Base-by-base conservation (phyloP, 2,888 invertebrate species). In the Muschampia plurimacula region DNA sequence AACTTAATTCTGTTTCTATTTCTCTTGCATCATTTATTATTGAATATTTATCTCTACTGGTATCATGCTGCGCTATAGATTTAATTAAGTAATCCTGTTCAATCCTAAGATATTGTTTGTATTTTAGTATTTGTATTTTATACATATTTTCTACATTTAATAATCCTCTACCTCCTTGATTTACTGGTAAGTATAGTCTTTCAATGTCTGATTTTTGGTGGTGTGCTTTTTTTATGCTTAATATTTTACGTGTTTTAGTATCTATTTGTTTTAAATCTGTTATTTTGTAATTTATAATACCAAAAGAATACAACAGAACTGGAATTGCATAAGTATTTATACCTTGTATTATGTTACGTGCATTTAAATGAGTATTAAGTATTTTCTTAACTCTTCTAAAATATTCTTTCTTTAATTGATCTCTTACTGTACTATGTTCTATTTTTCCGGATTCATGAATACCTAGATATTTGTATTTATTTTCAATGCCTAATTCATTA, bases 391-490 rank as follows among this genome's bases (percentile, higher is more conserved):
- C n/a, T 46, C 75, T 66, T 39, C n/a, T 71, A 13, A 74, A 73
- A 63, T 72, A 71, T 69, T 75, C 73, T 62, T 74, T 74, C 2
- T 9, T n/a, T 59, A 66, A 4, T 22, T 75, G 73, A 28, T 76
- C 36, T 65, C 67, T 73, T 41, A 73, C 15, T 64, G 64, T 64
- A 10, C 39, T 65, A 65, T 77, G 77, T 12, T 75, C 68, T 68
- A 73, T 74, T 72, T 72, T 75, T 12, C 75, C 67, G 6, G 67
- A 59, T 52, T 77, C 71, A 62, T 74, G 39, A n/a, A 74, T 62
- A n/a, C 75, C 77, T 77, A 77, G 72, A 59, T 76, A 76, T 74
- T 76, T 75, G 15, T 76, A 76, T 36, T 15, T 74, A n/a, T 76
- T 46, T 6, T 15, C 36, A 36, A 36, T 36, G 36, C 36, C 36